These are phyloP conservation scores for Malachius bipustulatus DNA, from an alignment of 2,888 invertebrate genomes.

Conservation along the genomic window DNA sequence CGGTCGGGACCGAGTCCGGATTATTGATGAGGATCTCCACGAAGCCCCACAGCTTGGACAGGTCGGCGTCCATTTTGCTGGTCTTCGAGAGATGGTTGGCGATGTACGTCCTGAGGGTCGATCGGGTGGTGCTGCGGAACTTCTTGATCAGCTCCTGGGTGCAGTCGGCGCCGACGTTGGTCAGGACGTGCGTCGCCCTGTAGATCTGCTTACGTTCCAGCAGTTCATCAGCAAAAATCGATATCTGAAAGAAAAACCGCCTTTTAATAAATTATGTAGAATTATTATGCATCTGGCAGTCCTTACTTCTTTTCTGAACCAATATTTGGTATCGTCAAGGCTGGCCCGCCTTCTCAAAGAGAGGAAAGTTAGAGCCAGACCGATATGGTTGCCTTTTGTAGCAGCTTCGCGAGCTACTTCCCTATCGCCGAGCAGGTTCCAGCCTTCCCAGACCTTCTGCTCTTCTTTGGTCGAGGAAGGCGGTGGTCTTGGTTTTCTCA, in stretches of 20 bases:
- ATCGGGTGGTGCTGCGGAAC: conserved; percentile 47
- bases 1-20: conserved; percentile 16
- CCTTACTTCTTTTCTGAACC: conserved; percentile 46
- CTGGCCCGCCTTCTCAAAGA: conserved; percentile 44
- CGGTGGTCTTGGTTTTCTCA: conserved; percentile 25
- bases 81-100: conserved; percentile 50
- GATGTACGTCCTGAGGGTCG: conserved; percentile 51
- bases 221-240: conserved; percentile 50
- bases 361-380: conserved; percentile 47
- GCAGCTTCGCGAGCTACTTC: conserved; percentile 58
- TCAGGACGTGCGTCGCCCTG: conserved; percentile 51
- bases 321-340: conserved; percentile 40
- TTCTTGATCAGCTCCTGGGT: conserved; percentile 44
- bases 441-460: conserved; percentile 48
- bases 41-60: conserved; percentile 36
- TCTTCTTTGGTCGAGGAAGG: conserved; percentile 28
- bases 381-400: conserved; percentile 51
- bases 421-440: conserved; percentile 49
- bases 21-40: conserved; percentile 27
- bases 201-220: conserved; percentile 50
- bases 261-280: conserved; percentile 8
- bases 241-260: conserved; percentile 38
- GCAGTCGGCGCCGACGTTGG: conserved; percentile 49
- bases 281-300: conserved; percentile 6
- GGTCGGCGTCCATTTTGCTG: conserved; percentile 31